Percentiles rank a stretch among this genome's conserved stretches.
Evolutionary conservation across 2,113 vertebrate species (phyloP).

Genomic region (Fukomys damarensis): DNA sequence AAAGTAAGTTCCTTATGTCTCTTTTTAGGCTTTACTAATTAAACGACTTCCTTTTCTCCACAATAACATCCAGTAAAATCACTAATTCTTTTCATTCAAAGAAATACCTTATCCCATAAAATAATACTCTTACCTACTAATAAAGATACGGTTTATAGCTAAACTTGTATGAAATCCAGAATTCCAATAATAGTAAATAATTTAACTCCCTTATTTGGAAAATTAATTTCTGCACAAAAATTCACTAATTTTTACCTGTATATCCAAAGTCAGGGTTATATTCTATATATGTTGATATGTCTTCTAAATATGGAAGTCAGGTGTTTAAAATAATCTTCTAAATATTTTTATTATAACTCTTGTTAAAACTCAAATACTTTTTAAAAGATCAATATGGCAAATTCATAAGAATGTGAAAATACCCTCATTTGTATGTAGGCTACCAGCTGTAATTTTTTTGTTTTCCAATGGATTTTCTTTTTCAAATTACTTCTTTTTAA

Average conservation of each 20-base stretch:
- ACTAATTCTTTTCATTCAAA: conserved; percentile 50
- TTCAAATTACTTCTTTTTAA: conserved; percentile 56
- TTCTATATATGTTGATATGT: not conserved
- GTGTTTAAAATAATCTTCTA: conserved; percentile 35
- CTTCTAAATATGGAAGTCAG: conserved; percentile 36
- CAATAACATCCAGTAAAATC: conserved; percentile 21
- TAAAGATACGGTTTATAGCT: conserved; percentile 36
- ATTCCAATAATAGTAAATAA: conserved; percentile 36
- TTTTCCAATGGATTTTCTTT: conserved; percentile 51
- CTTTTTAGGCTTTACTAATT: conserved; percentile 16
- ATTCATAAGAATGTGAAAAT: conserved; percentile 55
- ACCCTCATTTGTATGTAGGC: conserved; percentile 47
- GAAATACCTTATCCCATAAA: not conserved
- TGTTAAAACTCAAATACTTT: conserved; percentile 32
- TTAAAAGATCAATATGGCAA: conserved; percentile 29
- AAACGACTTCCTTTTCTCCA: not conserved
- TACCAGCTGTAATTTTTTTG: not conserved
- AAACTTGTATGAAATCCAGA: conserved; percentile 47
- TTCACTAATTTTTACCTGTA: not conserved
- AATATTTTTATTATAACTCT: conserved; percentile 28
- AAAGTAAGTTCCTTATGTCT: not conserved
- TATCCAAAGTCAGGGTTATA: not conserved
- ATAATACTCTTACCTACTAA: not conserved
- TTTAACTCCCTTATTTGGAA: conserved; percentile 50
- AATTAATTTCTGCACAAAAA: conserved; percentile 47